Evolutionary conservation across 2,797 vertebrate genomes (phyloP).

Genomic region (Triplophysa yarkandensis): DNA sequence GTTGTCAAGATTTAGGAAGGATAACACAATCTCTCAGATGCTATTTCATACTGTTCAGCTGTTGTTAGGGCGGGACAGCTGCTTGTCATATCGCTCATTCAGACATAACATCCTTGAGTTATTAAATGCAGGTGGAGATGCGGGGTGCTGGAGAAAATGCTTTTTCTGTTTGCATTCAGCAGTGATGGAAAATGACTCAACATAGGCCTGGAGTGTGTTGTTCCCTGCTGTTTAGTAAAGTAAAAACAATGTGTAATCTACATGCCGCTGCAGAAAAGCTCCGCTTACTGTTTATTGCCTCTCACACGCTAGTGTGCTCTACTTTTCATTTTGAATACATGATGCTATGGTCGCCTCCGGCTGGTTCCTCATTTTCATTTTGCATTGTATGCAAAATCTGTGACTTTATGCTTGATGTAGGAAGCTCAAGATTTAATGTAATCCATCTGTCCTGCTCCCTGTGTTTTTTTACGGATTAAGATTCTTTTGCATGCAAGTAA

Average conservation of each 20-base stretch:
- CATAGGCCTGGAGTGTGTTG: neutral
- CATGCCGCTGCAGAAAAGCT: conserved; percentile 12
- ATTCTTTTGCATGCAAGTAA: neutral
- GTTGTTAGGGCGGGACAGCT: conserved; percentile 15
- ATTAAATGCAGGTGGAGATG: conserved; percentile 27
- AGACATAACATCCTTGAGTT: neutral
- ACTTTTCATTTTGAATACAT: conserved; percentile 32
- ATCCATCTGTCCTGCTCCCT: neutral
- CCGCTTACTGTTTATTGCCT: conserved; percentile 12
- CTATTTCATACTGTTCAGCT: conserved; percentile 40
- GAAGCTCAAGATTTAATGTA: neutral
- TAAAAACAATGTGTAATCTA: conserved; percentile 30
- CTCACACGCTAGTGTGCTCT: neutral
- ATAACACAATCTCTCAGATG: conserved; percentile 15
- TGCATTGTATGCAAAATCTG: conserved; percentile 17
- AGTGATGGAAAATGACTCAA: neutral
- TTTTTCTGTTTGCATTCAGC: neutral
- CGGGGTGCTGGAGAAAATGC: neutral
- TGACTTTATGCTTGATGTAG: conserved; percentile 7
- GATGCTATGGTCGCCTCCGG: conserved; percentile 7
- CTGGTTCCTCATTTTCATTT: conserved; percentile 21
- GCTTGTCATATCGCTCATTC: conserved; percentile 25
- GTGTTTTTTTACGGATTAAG: conserved; percentile 3
- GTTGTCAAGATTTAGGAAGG: neutral
- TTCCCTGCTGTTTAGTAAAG: neutral